Base-by-base conservation (phyloP, 2,888 invertebrate species). In the Altica lythri region DNA sequence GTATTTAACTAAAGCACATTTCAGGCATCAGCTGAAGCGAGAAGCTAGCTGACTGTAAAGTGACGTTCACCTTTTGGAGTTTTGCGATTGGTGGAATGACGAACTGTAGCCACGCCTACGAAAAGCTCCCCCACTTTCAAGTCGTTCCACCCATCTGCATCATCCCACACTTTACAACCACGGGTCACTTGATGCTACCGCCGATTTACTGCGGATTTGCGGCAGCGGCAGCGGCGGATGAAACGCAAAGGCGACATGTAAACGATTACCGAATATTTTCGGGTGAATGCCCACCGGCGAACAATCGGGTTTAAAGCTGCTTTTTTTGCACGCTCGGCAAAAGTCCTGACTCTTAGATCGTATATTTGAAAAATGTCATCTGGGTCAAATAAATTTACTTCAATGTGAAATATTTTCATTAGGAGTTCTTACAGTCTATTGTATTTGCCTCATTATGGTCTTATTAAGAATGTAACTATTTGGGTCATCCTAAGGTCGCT, bases 151-250 rank as follows among this genome's bases (percentile, higher is more conserved):
- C 75, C 75, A 72, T 66, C 69, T 74, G 73, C 70, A 62, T 63
- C 63, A 75, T 76, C 75, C 72, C 75, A 75, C 75, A 74, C 75
- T 75, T 75, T 72, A 74, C 74, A 74, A 73, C 72, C 69, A 72
- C 72, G 73, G 75, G 73, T 75, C 75, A 75, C 70, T 72, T 70
- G 66, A 67, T 72, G 65, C 67, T 66, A 69, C 65, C 68, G 66
- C 69, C 71, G 72, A 73, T 73, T 74, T 73, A 72, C 70, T 68
- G 70, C 66, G 55, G 66, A 63, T 63, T 64, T 62, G 60, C 59
- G 52, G 60, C 51, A 25, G 43, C 48, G 42, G 43, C 47, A 40
- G 37, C 35, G 27, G 46, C 47, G 18, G 17, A 37, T 37, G 17
- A 38, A 29, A 12, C 18, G 29, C 48, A 40, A 48, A 48, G 29